A percentile compares a stretch with the other conserved stretches of the same genome.
phyloP scores from a whole-genome alignment of 2,113 vertebrate species.

The Vimba vimba region DNA sequence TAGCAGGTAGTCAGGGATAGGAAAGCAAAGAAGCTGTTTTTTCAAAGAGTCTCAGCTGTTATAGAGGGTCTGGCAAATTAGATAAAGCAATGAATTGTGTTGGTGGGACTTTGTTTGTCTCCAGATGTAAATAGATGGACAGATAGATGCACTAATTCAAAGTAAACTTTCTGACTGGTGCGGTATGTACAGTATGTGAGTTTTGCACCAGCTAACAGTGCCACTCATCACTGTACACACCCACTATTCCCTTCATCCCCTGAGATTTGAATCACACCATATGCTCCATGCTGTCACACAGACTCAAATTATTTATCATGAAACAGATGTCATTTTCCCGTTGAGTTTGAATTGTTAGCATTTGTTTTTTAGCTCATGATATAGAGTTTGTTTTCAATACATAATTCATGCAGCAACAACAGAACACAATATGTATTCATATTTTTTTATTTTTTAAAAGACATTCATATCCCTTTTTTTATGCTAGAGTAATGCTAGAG shows the following conservation, averaged over 20 bases:
- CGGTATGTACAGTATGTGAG: neutral
- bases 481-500: neutral
- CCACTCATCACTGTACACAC: neutral
- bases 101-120: neutral
- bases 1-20: neutral
- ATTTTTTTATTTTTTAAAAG: neutral
- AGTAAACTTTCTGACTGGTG: neutral
- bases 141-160: constrained; percentile 7
- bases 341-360: neutral
- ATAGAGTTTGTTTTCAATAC: neutral
- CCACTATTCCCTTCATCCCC: neutral
- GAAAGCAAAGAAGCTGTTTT: neutral
- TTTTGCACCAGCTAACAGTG: neutral
- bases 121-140: neutral
- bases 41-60: neutral
- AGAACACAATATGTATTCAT: neutral
- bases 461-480: neutral
- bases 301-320: constrained; percentile 8
- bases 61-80: neutral
- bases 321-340: neutral
- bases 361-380: neutral
- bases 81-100: constrained; percentile 6
- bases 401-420: neutral
- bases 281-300: neutral
- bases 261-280: neutral